Conservation (phyloP, 2,888 invertebrate species). For the Zootermopsis nevadensis region DNA sequence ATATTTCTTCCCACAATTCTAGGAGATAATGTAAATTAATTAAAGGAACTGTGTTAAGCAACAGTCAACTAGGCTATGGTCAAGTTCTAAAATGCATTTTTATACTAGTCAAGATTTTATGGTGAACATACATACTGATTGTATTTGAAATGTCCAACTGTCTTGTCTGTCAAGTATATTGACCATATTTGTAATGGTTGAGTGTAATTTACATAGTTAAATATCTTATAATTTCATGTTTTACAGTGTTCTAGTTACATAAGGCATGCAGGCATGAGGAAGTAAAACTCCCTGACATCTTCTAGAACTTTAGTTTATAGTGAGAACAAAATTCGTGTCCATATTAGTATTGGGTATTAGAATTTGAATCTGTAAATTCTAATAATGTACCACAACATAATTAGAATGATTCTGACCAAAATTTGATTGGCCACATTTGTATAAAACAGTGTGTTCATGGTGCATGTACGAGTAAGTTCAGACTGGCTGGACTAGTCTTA, state of each 20-base stretch:
- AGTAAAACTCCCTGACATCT: no score
- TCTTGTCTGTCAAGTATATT: background rate
- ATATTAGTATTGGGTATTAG: no score
- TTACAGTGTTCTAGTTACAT: background rate
- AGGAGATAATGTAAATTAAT: background rate
- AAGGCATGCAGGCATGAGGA: no score
- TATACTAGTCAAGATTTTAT: slow-evolving; percentile 5
- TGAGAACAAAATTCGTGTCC: no score
- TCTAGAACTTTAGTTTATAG: no score
- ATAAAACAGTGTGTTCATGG: no score
- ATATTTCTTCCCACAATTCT: background rate
- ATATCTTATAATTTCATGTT: background rate
- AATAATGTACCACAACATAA: no score
- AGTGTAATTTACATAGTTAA: background rate
- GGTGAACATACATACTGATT: background rate
- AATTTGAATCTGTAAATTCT: no score
- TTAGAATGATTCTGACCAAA: no score
- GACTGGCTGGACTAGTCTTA: no score
- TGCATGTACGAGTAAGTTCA: no score
- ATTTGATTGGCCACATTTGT: no score
- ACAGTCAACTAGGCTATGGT: background rate
- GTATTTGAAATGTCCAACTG: background rate
- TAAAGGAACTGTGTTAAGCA: background rate
- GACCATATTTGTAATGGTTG: background rate
- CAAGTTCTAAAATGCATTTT: slow-evolving; percentile 13